phyloP scores from a whole-genome alignment of 2,888 invertebrate genomes.

The Calameuta filiformis region DNA sequence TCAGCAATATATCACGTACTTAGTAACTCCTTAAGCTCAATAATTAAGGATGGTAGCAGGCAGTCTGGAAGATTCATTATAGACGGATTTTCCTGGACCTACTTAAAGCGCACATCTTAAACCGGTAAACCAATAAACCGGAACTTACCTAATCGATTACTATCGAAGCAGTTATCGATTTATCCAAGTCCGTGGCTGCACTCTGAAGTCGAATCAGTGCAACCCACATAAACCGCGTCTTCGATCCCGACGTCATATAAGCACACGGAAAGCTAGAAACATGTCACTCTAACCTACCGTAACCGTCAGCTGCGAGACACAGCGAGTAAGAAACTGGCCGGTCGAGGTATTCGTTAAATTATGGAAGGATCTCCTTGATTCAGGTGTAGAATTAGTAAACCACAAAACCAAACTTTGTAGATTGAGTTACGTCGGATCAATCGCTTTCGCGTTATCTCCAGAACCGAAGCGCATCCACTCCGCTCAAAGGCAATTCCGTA shows the following conservation, averaged over 20 bases:
- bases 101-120: background rate
- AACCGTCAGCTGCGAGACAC: background rate
- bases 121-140: background rate
- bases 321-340: background rate
- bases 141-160: slow-evolving; percentile 1
- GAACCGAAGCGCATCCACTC: background rate
- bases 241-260: background rate
- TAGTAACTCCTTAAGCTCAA: background rate
- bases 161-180: background rate
- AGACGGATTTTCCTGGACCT: background rate
- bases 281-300: background rate
- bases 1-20: background rate
- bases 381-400: background rate
- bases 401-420: slow-evolving; percentile 6
- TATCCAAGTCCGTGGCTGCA: background rate
- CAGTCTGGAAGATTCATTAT: background rate
- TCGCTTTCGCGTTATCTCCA: background rate
- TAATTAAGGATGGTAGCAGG: background rate
- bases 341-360: background rate
- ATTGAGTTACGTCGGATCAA: slow-evolving; percentile 1
- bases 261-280: background rate
- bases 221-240: background rate
- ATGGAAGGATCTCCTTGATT: background rate
- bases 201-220: background rate
- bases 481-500: background rate